Conservation (phyloP, 2,797 vertebrate species). For the Rhinella marina region DNA sequence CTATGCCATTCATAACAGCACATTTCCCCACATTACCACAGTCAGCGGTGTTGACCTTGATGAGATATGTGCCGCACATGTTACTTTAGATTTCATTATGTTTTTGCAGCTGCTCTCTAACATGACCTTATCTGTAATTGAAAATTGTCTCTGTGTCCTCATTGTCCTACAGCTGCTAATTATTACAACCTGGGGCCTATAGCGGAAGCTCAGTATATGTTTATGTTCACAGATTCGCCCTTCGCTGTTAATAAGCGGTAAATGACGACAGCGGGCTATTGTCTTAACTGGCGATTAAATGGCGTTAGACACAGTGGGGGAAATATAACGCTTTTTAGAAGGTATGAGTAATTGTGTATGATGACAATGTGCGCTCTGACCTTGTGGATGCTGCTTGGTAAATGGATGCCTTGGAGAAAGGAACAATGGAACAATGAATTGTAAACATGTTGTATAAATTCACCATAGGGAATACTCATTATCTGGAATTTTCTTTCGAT, state of each 20-base stretch:
- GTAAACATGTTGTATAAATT: not conserved
- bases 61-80: not conserved
- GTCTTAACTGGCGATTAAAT: not conserved
- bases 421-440: not conserved
- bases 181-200: not conserved
- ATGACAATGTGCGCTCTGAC: not conserved
- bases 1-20: not conserved
- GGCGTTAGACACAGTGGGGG: not conserved
- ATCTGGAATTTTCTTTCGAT: not conserved
- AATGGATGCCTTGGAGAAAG: not conserved
- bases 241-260: not conserved
- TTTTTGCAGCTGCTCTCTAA: constrained; percentile 39
- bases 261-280: not conserved
- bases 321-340: not conserved
- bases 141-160: constrained; percentile 4
- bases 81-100: constrained; percentile 42
- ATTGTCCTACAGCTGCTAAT: constrained; percentile 10
- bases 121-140: constrained; percentile 28
- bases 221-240: not conserved
- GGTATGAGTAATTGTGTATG: not conserved
- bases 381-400: not conserved
- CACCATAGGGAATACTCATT: not conserved
- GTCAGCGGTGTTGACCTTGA: constrained; percentile 34
- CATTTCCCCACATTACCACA: constrained; percentile 7
- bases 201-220: not conserved